Percentiles rank a stretch among this genome's conserved stretches.
These are phyloP conservation scores for Aurelia aurita DNA, from an alignment of 30 jellyfish, hydroid and myxozoan genomes.

Conservation along the genomic window DNA sequence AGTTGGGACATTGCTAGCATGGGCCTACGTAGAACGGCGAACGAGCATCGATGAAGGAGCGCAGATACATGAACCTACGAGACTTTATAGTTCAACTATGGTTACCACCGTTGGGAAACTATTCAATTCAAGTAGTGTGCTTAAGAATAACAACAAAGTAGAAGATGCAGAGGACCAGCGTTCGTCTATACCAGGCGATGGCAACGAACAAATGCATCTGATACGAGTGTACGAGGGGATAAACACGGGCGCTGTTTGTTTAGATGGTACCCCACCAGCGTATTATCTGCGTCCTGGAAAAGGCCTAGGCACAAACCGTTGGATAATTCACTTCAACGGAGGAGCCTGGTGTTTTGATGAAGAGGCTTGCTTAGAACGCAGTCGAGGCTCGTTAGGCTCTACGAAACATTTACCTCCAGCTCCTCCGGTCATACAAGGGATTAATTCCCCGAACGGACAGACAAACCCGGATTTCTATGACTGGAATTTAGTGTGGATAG, in stretches of 20 bases:
- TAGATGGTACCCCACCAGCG: slow-evolving; percentile 99
- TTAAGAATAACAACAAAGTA: not conserved
- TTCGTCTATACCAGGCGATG: slow-evolving; percentile 54
- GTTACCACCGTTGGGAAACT: not conserved
- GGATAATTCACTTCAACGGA: slow-evolving; percentile 98
- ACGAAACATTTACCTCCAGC: slow-evolving; percentile 91
- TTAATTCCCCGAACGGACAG: slow-evolving; percentile 92
- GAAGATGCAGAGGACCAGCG: slow-evolving; percentile 32
- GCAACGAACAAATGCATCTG: slow-evolving; percentile 76
- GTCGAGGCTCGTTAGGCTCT: slow-evolving; percentile 97
- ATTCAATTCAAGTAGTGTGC: not conserved
- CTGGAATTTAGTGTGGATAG: slow-evolving; percentile 99
- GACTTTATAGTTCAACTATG: slow-evolving; percentile 59
- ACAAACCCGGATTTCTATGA: slow-evolving; percentile 97
- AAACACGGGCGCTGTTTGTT: slow-evolving; percentile 95
- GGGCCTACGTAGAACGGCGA: slow-evolving; percentile 71
- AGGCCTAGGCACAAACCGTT: slow-evolving; percentile 85
- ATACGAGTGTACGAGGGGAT: slow-evolving; percentile 85
- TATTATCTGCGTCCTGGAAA: slow-evolving; percentile 95
- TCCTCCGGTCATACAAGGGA: slow-evolving; percentile 99
- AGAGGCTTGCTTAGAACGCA: slow-evolving; percentile 93
- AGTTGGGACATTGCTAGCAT: slow-evolving; percentile 56
- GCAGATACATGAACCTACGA: slow-evolving; percentile 54
- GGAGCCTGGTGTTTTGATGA: slow-evolving; percentile 99
- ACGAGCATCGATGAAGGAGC: slow-evolving; percentile 29